A percentile compares a stretch with the other conserved stretches of the same genome.
phyloP scores from a whole-genome alignment of 2,888 invertebrate species.

The Shargacucullia verbasci region DNA sequence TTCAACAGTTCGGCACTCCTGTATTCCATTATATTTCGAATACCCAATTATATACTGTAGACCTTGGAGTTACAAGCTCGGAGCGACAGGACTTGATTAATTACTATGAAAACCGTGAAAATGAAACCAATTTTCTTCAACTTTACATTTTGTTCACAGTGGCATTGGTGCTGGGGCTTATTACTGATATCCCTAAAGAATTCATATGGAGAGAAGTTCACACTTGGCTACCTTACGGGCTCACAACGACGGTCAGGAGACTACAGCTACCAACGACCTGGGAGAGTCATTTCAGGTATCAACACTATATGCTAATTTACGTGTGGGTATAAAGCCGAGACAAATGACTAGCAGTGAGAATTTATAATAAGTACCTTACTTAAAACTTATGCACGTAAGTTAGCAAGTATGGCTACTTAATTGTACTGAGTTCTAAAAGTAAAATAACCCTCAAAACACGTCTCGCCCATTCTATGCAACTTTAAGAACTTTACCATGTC shows the following conservation, averaged over 20 bases:
- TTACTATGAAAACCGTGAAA: no score
- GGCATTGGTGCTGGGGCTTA: constrained; percentile 75
- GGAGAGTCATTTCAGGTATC: constrained; percentile 88
- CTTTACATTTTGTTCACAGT: constrained; percentile 67
- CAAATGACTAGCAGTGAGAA: constrained; percentile 25
- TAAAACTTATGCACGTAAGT: constrained; percentile 35
- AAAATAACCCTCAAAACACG: constrained; percentile 38
- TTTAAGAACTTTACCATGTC: constrained; percentile 64
- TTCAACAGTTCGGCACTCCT: no score
- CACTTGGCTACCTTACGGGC: constrained; percentile 95
- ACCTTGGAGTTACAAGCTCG: no score
- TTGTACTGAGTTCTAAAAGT: constrained; percentile 29
- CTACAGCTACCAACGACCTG: constrained; percentile 93
- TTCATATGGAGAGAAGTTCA: constrained; percentile 89
- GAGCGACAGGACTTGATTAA: no score
- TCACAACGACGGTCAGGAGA: constrained; percentile 94
- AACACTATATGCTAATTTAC: constrained; percentile 22
- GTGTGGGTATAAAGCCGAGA: constrained; percentile 24
- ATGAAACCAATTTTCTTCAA: no score
- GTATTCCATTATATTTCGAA: no score
- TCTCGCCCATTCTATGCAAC: constrained; percentile 44
- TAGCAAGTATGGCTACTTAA: constrained; percentile 43
- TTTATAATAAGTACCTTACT: constrained; percentile 20
- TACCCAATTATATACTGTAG: no score
- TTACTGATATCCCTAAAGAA: constrained; percentile 64